A percentile compares a stretch with the other conserved stretches of the same genome.
phyloP scores from a whole-genome alignment of 2,113 vertebrate species.

The Indicator indicator region DNA sequence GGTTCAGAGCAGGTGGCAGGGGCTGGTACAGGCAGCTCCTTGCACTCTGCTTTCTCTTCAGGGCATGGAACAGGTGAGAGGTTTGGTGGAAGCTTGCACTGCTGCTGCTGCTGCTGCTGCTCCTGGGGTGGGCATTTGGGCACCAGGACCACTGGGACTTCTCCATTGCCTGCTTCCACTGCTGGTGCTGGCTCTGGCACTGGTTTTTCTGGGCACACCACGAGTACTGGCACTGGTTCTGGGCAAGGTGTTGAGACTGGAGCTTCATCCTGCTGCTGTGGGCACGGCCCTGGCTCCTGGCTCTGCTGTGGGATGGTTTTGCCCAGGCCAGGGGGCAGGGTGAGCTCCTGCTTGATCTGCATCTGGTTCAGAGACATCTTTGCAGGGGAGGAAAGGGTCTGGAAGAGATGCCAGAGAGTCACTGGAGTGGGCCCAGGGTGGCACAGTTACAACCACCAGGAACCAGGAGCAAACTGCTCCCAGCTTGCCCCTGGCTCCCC shows the following conservation, averaged over 20 bases:
- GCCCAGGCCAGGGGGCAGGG: slow-evolving; percentile 6
- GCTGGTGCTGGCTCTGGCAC: background rate
- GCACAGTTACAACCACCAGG: fast-evolving
- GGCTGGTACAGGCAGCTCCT: background rate
- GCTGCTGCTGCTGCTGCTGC: slow-evolving; percentile 36
- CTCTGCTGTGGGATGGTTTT: background rate
- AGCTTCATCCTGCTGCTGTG: background rate
- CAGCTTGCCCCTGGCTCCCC: background rate
- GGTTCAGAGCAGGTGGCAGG: background rate
- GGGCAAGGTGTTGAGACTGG: background rate
- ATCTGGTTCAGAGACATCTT: slow-evolving; percentile 51
- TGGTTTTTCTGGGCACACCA: background rate
- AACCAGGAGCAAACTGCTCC: background rate
- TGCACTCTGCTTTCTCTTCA: background rate
- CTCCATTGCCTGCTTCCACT: background rate
- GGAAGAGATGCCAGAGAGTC: background rate
- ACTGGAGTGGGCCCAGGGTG: background rate
- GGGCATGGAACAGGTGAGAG: background rate
- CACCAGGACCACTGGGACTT: background rate
- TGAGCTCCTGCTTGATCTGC: slow-evolving; percentile 54
- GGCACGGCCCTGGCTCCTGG: background rate
- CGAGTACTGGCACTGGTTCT: background rate
- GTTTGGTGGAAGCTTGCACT: background rate
- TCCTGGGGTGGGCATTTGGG: background rate
- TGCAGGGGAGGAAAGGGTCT: background rate